Evolutionary conservation across 2,113 vertebrate genomes (phyloP), one percentile per base, ranked within the genome.

Genomic region (Cryptotis parvus): DNA sequence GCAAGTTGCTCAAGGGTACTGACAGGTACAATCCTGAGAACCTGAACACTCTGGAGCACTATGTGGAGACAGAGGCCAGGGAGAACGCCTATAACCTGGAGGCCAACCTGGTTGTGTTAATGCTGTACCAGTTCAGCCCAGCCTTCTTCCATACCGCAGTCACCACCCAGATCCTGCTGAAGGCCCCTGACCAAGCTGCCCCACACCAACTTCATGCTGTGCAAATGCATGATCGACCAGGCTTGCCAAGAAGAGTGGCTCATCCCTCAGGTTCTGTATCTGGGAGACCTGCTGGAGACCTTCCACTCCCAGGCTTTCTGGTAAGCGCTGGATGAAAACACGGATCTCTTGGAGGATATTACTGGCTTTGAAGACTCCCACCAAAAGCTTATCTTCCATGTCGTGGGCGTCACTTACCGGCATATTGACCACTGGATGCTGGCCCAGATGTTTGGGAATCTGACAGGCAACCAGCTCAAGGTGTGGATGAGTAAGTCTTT

Each of bases 181-280:
- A 99, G 95, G 99, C 99, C 0, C 45, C 98, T 99, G 81, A 99
- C 99, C 92, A 99, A 99, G 96, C 98, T 99, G 4, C 99, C 99
- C 0, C 99, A 99, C 98, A 99, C 99, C 0, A 99, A 99, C 98
- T 99, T 99, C 97, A 99, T 99, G 0, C 98, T 99, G 45, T 99
- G 99, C 98, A 99, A 99, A 95, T 99, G 99, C 91, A 99, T 99
- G 99, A 99, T 99, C 0, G 99, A 99, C 97, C 99, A 99, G 95
- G 98, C 98, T 2, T 99, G 99, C 8, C 98, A 99, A 97, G 98
- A 99, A 97, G 98, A 99, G 31, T 98, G 98, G 12, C 99, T 99
- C 14, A 99, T 99, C 96, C 97, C 98, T 82, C 99, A 99, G 97
- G 99, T 99, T 96, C 97, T 99, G 4, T 99, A 99, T 95, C 97